Evolutionary conservation across 2,888 invertebrate species (phyloP).

Genomic region (Fragum sueziense): DNA sequence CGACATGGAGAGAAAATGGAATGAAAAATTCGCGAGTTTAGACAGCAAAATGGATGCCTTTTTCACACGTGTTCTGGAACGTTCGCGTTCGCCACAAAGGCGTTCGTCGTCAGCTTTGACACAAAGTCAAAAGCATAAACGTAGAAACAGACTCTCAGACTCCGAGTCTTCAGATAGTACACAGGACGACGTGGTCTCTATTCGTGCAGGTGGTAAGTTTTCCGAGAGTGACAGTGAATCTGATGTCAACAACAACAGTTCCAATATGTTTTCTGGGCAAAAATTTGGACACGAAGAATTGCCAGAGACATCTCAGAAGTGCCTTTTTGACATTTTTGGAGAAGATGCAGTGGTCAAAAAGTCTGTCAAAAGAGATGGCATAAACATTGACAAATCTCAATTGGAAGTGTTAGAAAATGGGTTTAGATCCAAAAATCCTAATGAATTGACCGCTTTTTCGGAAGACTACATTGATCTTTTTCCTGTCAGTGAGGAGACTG

Average conservation of each 20-base stretch:
- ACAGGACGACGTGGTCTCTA: no score
- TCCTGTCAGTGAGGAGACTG: slow-evolving; percentile 30
- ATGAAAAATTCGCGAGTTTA: background rate
- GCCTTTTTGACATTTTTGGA: slow-evolving; percentile 1
- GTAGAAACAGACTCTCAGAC: background rate
- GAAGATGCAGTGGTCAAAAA: no score
- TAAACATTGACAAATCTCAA: no score
- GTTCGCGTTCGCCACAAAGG: slow-evolving; percentile 3
- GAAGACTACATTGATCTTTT: slow-evolving; percentile 27
- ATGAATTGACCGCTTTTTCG: slow-evolving; percentile 23
- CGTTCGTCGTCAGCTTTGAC: background rate
- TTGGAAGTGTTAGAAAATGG: no score
- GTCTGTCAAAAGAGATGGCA: no score
- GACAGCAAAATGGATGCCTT: background rate
- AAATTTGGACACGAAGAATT: background rate
- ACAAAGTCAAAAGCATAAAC: background rate
- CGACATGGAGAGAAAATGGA: background rate
- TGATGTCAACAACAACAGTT: background rate
- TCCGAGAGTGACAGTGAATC: background rate
- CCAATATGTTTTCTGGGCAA: background rate
- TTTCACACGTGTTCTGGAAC: no score
- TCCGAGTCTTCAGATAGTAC: background rate
- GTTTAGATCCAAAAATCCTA: slow-evolving; percentile 19
- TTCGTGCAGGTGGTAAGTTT: background rate
- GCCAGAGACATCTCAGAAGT: background rate